Evolutionary conservation across 2,113 vertebrate genomes (phyloP).

Genomic region (Baryphthengus martii): DNA sequence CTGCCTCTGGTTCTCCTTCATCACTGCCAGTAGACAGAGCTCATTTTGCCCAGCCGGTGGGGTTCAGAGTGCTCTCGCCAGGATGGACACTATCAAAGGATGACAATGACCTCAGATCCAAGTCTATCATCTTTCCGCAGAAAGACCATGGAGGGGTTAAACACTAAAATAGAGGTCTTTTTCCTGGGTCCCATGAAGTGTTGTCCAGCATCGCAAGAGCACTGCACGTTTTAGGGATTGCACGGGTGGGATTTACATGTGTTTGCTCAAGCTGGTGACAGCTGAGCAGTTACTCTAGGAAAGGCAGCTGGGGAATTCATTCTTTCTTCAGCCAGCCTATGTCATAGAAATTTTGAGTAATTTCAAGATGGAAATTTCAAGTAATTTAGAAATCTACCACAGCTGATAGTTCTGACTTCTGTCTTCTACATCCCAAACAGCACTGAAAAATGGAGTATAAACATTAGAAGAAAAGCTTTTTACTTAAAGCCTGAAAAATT

Average conservation of each 20-base stretch:
- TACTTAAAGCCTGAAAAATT: not conserved
- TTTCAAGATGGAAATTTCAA: not conserved
- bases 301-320: not conserved
- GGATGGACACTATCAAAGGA: not conserved
- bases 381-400: not conserved
- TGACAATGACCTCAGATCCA: not conserved
- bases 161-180: not conserved
- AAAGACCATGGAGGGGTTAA: not conserved
- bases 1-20: not conserved
- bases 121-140: not conserved
- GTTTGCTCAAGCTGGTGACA: not conserved
- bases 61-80: not conserved
- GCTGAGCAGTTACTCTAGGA: not conserved
- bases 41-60: not conserved
- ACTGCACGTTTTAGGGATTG: rapidly evolving
- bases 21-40: not conserved
- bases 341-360: too few species aligned
- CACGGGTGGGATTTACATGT: not conserved
- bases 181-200: not conserved
- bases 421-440: not conserved
- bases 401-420: not conserved
- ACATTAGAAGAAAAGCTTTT: not conserved
- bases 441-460: not conserved
- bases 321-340: not conserved
- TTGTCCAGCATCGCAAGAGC: not conserved